These are phyloP conservation scores for Thamnophis elegans DNA, from an alignment of 2,797 vertebrate genomes.

Conservation along the genomic window DNA sequence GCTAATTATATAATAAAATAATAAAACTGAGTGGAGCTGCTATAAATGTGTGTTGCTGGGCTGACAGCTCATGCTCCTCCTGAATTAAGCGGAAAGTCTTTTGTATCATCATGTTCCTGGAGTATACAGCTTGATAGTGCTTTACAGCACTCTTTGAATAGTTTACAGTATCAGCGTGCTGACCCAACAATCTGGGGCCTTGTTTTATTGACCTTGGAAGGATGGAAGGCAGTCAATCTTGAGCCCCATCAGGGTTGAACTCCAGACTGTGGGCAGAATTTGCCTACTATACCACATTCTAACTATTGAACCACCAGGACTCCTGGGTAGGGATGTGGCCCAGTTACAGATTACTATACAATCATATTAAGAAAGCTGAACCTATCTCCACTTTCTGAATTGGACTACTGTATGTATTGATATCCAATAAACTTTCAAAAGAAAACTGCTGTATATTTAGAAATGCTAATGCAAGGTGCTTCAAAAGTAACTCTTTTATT, in stretches of 20 bases:
- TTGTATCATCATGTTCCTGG: no score
- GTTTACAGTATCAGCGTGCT: no score
- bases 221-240: no score
- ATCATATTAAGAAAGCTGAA: neutral
- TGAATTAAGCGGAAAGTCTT: neutral
- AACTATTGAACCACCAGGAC: no score
- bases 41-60: neutral
- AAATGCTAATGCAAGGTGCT: neutral
- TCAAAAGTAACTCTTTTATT: slow-evolving; percentile 6
- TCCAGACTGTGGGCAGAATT: no score
- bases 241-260: no score
- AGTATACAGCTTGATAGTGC: no score
- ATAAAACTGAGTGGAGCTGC: neutral
- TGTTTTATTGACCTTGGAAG: no score
- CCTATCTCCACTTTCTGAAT: neutral
- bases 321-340: neutral
- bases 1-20: neutral
- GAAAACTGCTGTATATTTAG: neutral
- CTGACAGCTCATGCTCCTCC: neutral
- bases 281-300: no score
- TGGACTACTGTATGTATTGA: neutral
- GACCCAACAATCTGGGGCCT: no score
- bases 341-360: neutral
- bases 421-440: neutral
- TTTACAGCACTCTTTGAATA: no score